Evolutionary conservation across 1,140 invertebrate species (phyloP).

Genomic region (Papilio dardanus): DNA sequence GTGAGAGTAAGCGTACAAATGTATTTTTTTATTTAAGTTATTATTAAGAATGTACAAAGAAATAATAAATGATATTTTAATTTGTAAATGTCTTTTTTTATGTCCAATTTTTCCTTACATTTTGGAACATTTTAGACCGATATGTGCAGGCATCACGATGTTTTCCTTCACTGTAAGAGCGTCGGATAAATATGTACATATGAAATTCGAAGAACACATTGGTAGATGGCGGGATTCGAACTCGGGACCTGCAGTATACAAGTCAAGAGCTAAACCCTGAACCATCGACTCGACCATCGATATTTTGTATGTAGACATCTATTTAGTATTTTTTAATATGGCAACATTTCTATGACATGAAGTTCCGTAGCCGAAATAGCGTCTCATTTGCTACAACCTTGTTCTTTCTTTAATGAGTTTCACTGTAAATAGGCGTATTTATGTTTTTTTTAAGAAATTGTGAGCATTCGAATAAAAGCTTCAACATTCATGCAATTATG

Average conservation of each 20-base stretch:
- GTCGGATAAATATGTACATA: too few species aligned
- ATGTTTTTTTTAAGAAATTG: constrained; percentile 1
- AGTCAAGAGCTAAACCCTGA: too few species aligned
- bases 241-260: too few species aligned
- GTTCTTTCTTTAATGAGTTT: background rate
- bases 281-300: too few species aligned
- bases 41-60: constrained; percentile 5
- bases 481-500: background rate
- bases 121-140: too few species aligned
- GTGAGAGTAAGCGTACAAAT: constrained; percentile 7
- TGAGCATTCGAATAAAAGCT: background rate
- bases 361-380: background rate
- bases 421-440: background rate
- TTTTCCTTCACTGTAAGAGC: too few species aligned
- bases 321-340: background rate
- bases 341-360: background rate
- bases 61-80: constrained; percentile 4
- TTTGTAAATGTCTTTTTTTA: background rate
- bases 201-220: too few species aligned
- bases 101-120: too few species aligned
- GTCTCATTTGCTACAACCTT: background rate
- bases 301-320: background rate
- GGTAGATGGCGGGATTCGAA: too few species aligned
- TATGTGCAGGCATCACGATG: too few species aligned
- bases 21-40: background rate